Evolutionary conservation across 1,140 invertebrate genomes (phyloP).

Genomic region (Theocolax elegans): DNA sequence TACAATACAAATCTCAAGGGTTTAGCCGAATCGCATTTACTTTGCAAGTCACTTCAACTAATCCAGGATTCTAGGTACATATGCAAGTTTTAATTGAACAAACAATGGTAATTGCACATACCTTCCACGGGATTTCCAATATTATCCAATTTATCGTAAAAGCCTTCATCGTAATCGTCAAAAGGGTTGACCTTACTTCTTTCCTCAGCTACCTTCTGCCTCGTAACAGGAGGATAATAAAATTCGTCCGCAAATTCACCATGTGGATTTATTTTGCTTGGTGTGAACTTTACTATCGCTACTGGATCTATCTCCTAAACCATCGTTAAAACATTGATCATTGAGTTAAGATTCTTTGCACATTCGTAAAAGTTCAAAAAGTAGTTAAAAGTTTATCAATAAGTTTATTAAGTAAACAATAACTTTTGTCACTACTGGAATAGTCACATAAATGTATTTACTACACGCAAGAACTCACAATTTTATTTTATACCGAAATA

Average conservation of each 20-base stretch:
- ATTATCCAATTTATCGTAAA: conserved; percentile 11
- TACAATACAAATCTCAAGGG: neutral
- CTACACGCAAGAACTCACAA: no score
- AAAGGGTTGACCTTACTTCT: conserved; percentile 53
- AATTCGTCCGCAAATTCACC: conserved; percentile 80
- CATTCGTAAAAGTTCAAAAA: neutral
- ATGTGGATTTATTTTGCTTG: conserved; percentile 74
- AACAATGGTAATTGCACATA: conserved; percentile 2
- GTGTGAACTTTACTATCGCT: conserved; percentile 82
- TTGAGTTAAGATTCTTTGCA: no score
- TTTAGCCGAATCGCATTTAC: neutral
- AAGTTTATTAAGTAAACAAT: no score
- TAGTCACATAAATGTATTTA: no score
- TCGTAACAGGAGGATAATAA: conserved; percentile 74
- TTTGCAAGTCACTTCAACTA: no score
- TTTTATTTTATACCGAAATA: no score
- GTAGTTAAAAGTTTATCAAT: no score
- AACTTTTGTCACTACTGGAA: no score
- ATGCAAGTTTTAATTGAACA: conserved; percentile 1
- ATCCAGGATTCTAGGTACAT: no score
- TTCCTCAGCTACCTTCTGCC: conserved; percentile 52
- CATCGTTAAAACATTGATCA: no score
- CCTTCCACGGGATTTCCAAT: neutral
- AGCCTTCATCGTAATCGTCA: conserved; percentile 26
- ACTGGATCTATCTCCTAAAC: conserved; percentile 70